These are phyloP conservation scores for Oedothorax gibbosus DNA, from an alignment of 1,140 invertebrate species.

Conservation along the genomic window DNA sequence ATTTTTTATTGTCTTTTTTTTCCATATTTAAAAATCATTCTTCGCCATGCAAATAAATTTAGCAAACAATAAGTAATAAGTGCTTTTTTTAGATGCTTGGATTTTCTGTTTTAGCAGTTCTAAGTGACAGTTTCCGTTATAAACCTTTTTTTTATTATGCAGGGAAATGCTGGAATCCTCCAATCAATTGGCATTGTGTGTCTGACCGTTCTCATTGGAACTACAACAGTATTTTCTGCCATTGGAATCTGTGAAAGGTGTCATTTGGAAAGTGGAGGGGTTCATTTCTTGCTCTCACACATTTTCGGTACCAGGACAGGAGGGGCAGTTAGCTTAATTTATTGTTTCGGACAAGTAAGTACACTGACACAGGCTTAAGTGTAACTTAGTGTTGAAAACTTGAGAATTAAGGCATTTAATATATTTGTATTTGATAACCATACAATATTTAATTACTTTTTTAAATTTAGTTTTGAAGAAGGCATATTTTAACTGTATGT, in stretches of 20 bases:
- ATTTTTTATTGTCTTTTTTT: too few species aligned
- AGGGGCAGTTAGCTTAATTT: slow-evolving; percentile 89
- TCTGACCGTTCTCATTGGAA: slow-evolving; percentile 86
- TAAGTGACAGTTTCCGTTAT: not conserved
- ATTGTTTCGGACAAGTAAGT: slow-evolving; percentile 92
- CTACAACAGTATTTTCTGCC: slow-evolving; percentile 91
- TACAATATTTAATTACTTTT: not conserved
- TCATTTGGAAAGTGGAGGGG: slow-evolving; percentile 92
- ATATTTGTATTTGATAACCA: not conserved
- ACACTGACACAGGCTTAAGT: not conserved
- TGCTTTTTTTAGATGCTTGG: not conserved
- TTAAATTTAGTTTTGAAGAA: not conserved
- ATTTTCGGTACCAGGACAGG: slow-evolving; percentile 93
- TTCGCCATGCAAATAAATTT: not conserved
- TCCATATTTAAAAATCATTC: not conserved
- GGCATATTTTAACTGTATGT: too few species aligned
- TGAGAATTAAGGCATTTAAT: too few species aligned
- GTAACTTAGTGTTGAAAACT: too few species aligned
- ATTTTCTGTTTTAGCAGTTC: not conserved
- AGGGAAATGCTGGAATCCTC: slow-evolving; percentile 89
- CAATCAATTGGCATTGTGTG: slow-evolving; percentile 89
- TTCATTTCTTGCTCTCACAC: slow-evolving; percentile 94
- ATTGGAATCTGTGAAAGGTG: slow-evolving; percentile 96
- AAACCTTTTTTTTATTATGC: slow-evolving; percentile 22
- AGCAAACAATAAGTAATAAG: not conserved